A percentile compares a stretch with the other conserved stretches of the same genome.
Conservation (phyloP, 2,113 vertebrate species). For the Rutilus rutilus region DNA sequence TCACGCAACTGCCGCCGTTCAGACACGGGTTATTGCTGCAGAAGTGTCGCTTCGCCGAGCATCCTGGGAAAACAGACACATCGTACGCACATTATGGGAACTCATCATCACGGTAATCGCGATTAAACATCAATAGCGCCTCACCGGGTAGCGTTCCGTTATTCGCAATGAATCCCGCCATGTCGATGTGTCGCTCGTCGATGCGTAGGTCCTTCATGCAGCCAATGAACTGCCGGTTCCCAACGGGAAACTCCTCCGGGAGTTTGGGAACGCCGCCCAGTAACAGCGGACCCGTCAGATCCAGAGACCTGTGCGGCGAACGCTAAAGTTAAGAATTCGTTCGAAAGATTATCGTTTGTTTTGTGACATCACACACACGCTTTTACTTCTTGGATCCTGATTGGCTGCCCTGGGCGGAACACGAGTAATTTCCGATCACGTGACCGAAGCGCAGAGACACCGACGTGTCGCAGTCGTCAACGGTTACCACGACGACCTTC, state of each 20-base stretch:
- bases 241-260: slow-evolving; percentile 89
- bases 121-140: background rate
- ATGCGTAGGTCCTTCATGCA: slow-evolving; percentile 90
- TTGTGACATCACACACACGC: too few species aligned
- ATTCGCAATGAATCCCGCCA: slow-evolving; percentile 93
- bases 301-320: slow-evolving; percentile 82
- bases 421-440: slow-evolving; percentile 89
- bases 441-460: slow-evolving; percentile 88
- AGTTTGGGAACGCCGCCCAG: slow-evolving; percentile 90
- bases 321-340: too few species aligned
- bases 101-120: too few species aligned
- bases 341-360: background rate
- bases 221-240: slow-evolving; percentile 87
- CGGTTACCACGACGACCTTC: slow-evolving; percentile 88
- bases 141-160: slow-evolving; percentile 91
- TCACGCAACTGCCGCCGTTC: slow-evolving; percentile 89
- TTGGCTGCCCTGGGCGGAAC: slow-evolving; percentile 90
- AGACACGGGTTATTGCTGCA: slow-evolving; percentile 85
- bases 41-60: slow-evolving; percentile 86
- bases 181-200: slow-evolving; percentile 86
- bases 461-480: slow-evolving; percentile 89
- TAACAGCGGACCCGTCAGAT: slow-evolving; percentile 90
- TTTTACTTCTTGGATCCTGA: slow-evolving; percentile 93
- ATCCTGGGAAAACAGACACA: slow-evolving; percentile 74
- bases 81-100: background rate